A percentile compares a stretch with the other conserved stretches of the same genome.
Evolutionary conservation across 2,888 invertebrate species (phyloP).

Genomic region (Archips xylosteana): DNA sequence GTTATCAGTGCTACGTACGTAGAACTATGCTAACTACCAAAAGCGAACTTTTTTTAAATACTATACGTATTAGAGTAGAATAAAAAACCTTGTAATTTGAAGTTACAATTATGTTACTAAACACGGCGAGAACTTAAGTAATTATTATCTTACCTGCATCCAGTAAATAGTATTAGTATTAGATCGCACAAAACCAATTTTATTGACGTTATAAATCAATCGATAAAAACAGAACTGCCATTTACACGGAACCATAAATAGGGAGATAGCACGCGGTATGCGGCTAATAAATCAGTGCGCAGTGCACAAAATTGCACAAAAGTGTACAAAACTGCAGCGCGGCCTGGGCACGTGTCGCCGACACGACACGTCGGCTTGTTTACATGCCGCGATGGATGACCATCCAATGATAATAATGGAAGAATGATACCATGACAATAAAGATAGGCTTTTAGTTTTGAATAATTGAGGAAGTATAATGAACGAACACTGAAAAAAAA

Average conservation of each 20-base stretch:
- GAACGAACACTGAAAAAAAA: not conserved
- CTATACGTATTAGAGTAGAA: too few species aligned
- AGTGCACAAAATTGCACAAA: conserved; percentile 71
- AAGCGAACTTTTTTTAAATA: too few species aligned
- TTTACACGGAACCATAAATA: conserved; percentile 36
- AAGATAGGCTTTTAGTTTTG: not conserved
- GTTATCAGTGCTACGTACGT: too few species aligned
- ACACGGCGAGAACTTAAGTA: not conserved
- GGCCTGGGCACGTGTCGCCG: conserved; percentile 62
- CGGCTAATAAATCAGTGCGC: conserved; percentile 74
- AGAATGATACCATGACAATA: conserved; percentile 32
- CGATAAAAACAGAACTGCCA: conserved; percentile 13
- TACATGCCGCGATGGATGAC: conserved; percentile 47
- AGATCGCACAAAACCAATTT: not conserved
- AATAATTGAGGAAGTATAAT: not conserved
- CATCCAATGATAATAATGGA: conserved; percentile 30
- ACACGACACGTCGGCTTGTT: conserved; percentile 61
- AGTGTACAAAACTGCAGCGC: conserved; percentile 67
- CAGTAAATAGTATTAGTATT: not conserved
- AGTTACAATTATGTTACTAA: too few species aligned
- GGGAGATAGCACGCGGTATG: conserved; percentile 49
- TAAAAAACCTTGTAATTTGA: too few species aligned
- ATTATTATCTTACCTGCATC: not conserved
- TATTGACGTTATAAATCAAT: not conserved
- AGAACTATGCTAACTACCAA: too few species aligned